Percentiles rank a stretch among this genome's conserved stretches.
Evolutionary conservation across 1,140 invertebrate species (phyloP).

Genomic region (Lepidurus couesii): DNA sequence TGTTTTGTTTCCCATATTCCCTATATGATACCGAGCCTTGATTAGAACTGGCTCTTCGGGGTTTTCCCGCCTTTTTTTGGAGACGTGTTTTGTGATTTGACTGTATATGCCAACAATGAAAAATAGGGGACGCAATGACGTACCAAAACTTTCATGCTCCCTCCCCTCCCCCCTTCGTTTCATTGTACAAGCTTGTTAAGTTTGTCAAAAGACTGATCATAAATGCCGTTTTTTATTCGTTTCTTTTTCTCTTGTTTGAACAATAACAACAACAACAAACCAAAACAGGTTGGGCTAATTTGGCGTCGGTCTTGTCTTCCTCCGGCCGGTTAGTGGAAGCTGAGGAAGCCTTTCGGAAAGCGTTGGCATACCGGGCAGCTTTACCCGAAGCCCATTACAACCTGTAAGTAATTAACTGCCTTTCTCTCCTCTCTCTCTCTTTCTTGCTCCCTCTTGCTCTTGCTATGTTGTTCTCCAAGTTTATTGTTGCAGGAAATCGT

Average conservation of each 20-base stretch:
- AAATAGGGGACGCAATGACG: not conserved
- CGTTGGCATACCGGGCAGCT: conserved; percentile 78
- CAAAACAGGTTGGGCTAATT: conserved; percentile 71
- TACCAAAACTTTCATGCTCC: not conserved
- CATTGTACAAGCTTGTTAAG: too few relatives aligned
- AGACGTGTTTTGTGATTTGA: not conserved
- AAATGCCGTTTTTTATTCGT: too few relatives aligned
- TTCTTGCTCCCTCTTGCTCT: not conserved
- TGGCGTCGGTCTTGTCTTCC: conserved; percentile 81
- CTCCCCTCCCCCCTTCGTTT: too few relatives aligned
- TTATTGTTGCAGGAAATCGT: too few relatives aligned
- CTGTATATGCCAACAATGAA: not conserved
- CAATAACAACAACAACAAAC: too few relatives aligned
- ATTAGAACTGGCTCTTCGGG: conserved; percentile 10
- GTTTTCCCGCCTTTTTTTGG: not conserved
- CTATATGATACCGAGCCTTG: not conserved
- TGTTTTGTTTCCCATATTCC: not conserved
- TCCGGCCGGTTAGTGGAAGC: conserved; percentile 77
- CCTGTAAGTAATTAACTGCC: conserved; percentile 67
- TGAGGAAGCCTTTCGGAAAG: conserved; percentile 76
- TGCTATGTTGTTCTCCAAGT: not conserved
- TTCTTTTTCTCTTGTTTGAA: too few relatives aligned
- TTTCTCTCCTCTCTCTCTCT: not conserved
- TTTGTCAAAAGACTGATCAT: too few relatives aligned
- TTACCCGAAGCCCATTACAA: conserved; percentile 97